Percentiles rank a stretch among this genome's conserved stretches.
Conservation (phyloP, 2,888 invertebrate species). For the Anthophora plumipes region DNA sequence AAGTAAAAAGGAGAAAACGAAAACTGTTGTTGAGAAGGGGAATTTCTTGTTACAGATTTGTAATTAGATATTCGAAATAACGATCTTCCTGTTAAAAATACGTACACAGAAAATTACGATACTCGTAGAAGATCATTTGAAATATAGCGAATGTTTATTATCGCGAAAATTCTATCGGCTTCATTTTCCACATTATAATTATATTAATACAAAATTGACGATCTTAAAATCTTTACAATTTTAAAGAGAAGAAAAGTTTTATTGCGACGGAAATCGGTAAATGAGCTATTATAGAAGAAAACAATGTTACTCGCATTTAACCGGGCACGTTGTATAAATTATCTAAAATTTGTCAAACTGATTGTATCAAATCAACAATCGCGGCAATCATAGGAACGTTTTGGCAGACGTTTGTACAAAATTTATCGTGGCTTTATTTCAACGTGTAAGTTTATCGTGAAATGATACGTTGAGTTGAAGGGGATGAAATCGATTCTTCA, state of each 20-base stretch:
- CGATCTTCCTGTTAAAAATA: not conserved
- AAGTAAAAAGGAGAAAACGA: too few species aligned
- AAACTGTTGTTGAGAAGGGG: not conserved
- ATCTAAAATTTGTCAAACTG: not conserved
- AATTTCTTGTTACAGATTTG: conserved; percentile 7
- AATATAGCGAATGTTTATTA: not conserved
- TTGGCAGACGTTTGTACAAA: conserved; percentile 3
- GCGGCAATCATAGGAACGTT: not conserved
- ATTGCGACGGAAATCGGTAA: not conserved
- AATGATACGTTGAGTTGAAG: not conserved
- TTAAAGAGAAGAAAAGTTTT: too few species aligned
- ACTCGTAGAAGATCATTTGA: not conserved
- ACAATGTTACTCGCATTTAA: not conserved
- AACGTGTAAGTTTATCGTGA: not conserved
- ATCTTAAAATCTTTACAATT: too few species aligned
- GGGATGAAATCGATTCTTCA: not conserved
- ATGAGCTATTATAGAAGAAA: not conserved
- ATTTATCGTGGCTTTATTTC: not conserved
- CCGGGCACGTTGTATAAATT: not conserved
- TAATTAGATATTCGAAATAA: not conserved
- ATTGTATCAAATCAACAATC: not conserved
- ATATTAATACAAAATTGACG: too few species aligned
- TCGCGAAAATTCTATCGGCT: too few species aligned
- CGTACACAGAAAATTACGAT: not conserved
- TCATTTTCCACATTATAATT: too few species aligned